These are phyloP conservation scores for Poeciliopsis presidionis DNA, from an alignment of 2,797 vertebrate genomes.

Conservation along the genomic window DNA sequence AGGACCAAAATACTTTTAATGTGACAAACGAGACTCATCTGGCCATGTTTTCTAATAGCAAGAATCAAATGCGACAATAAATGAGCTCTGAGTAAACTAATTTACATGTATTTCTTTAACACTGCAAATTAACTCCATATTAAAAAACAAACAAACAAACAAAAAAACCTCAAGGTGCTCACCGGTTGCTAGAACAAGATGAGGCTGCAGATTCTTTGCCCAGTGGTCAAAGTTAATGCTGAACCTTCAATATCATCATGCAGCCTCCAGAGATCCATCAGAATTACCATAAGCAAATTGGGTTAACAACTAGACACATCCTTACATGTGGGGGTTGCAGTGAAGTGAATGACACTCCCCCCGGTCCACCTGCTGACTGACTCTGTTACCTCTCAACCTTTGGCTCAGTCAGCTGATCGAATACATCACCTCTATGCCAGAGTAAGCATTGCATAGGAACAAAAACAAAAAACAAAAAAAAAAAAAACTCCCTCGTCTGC, in stretches of 20 bases:
- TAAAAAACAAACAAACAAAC: too few species aligned
- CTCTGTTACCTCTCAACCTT: slow-evolving; percentile 54
- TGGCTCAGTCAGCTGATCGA: slow-evolving; percentile 64
- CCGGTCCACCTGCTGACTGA: slow-evolving; percentile 54
- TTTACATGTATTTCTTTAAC: slow-evolving; percentile 38
- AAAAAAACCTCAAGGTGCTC: slow-evolving; percentile 66
- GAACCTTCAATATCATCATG: slow-evolving; percentile 64
- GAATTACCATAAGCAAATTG: slow-evolving; percentile 77
- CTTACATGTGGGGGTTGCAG: slow-evolving; percentile 38
- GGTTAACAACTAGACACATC: slow-evolving; percentile 69
- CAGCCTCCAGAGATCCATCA: slow-evolving; percentile 63
- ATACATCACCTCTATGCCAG: slow-evolving; percentile 37
- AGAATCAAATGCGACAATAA: neutral
- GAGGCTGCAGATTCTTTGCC: slow-evolving; percentile 71
- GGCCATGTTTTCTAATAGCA: neutral
- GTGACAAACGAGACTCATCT: too few species aligned
- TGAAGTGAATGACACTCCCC: slow-evolving; percentile 42
- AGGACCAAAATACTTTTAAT: too few species aligned
- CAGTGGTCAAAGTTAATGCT: slow-evolving; percentile 72
- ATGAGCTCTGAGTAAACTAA: neutral
- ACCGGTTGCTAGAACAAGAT: slow-evolving; percentile 66
- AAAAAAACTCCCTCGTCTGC: slow-evolving; percentile 30
- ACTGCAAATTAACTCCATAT: slow-evolving; percentile 50
- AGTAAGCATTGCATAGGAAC: slow-evolving; percentile 41
- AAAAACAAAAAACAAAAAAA: neutral